A percentile compares a stretch with the other conserved stretches of the same genome.
These are phyloP conservation scores for Cossypha niveicapilla DNA, from an alignment of 2,797 vertebrate genomes.

Conservation along the genomic window DNA sequence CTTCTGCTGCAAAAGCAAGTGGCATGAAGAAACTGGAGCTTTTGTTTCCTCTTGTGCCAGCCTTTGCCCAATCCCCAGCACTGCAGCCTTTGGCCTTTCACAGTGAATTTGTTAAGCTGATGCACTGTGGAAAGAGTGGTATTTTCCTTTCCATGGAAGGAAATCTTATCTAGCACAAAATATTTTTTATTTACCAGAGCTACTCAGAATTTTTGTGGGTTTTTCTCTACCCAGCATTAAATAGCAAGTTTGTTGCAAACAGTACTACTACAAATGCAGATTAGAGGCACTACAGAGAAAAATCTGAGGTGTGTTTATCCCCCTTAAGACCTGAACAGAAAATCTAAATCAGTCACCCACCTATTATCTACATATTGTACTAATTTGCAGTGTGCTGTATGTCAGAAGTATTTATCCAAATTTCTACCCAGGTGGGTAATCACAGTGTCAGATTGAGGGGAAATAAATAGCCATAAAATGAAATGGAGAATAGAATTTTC, in stretches of 20 bases:
- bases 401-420: background rate
- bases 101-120: background rate
- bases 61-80: background rate
- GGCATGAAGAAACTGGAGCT: background rate
- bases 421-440: background rate
- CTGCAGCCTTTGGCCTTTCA: background rate
- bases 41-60: background rate
- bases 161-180: background rate
- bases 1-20: background rate
- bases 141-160: background rate
- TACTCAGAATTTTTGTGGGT: background rate
- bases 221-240: conserved; percentile 16
- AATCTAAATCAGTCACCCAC: background rate
- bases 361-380: background rate
- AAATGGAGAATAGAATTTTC: background rate
- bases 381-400: background rate
- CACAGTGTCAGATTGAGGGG: background rate
- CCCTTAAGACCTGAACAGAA: background rate
- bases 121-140: background rate
- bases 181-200: background rate
- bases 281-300: conserved; percentile 18
- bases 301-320: background rate
- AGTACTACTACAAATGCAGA: background rate
- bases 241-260: conserved; percentile 33
- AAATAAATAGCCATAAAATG: background rate